Evolutionary conservation across 2,113 vertebrate species (phyloP).

Genomic region (Takifugu flavidus): DNA sequence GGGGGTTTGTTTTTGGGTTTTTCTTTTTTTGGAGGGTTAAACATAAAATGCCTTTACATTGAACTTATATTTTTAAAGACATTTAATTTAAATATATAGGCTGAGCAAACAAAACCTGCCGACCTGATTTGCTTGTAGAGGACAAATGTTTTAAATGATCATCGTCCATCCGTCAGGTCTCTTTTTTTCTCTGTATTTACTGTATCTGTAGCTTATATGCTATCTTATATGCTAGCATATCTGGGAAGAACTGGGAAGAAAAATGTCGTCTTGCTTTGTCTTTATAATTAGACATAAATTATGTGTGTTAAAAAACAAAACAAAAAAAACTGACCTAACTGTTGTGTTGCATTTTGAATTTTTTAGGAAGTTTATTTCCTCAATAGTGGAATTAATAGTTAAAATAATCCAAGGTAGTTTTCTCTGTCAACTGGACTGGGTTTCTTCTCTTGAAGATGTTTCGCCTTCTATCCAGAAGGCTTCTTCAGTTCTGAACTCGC

Average conservation of each 20-base stretch:
- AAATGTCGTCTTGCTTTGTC: slow-evolving; percentile 2
- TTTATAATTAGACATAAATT: neutral
- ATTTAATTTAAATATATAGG: slow-evolving; percentile 32
- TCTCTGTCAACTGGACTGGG: too few species aligned
- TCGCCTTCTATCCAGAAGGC: too few species aligned
- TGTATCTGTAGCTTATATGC: slow-evolving; percentile 30
- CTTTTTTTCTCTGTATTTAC: slow-evolving; percentile 41
- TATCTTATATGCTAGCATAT: slow-evolving; percentile 57
- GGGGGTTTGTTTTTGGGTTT: too few species aligned
- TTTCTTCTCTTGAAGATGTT: too few species aligned
- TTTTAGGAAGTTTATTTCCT: too few species aligned
- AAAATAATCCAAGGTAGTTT: too few species aligned
- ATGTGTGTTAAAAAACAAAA: neutral
- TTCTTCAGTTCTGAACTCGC: too few species aligned
- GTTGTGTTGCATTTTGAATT: too few species aligned
- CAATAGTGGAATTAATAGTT: too few species aligned
- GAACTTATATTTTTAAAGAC: slow-evolving; percentile 27
- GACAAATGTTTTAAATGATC: slow-evolving; percentile 51
- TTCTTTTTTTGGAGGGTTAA: neutral
- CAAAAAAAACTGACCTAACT: too few species aligned
- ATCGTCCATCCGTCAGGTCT: slow-evolving; percentile 39
- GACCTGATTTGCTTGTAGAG: slow-evolving; percentile 47
- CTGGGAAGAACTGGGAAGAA: slow-evolving; percentile 55
- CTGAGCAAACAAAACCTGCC: slow-evolving; percentile 36
- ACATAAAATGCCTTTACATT: slow-evolving; percentile 27